Percentiles rank a stretch among this genome's conserved stretches.
Evolutionary conservation across 2,113 vertebrate genomes (phyloP).

Genomic region (Lycaon pictus): DNA sequence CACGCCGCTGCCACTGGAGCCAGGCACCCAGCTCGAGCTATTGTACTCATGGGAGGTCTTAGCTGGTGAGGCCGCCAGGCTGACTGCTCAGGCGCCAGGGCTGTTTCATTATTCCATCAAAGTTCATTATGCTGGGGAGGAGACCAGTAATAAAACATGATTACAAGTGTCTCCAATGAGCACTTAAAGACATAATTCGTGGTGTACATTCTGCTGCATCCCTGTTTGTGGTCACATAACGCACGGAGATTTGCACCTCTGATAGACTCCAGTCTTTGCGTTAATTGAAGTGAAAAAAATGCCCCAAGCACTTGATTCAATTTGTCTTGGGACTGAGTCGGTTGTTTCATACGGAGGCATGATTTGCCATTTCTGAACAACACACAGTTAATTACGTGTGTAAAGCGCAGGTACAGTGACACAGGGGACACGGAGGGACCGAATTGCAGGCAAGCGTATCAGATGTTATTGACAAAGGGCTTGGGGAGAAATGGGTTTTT

Average conservation of each 20-base stretch:
- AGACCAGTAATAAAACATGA: conserved; percentile 88
- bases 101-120: conserved; percentile 89
- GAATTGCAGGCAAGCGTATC: conserved; percentile 25
- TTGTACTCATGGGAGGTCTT: conserved; percentile 89
- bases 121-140: conserved; percentile 88
- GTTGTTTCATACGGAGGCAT: conserved; percentile 74
- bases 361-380: conserved; percentile 80
- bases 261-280: conserved; percentile 77
- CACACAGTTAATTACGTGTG: conserved; percentile 79
- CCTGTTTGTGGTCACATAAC: conserved; percentile 84
- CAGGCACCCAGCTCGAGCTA: conserved; percentile 69
- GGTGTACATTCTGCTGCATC: conserved; percentile 84
- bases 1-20: conserved; percentile 76
- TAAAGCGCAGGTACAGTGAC: conserved; percentile 61
- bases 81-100: conserved; percentile 87
- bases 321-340: conserved; percentile 81
- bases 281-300: conserved; percentile 79
- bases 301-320: conserved; percentile 78
- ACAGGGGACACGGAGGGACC: neutral
- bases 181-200: conserved; percentile 87
- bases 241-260: conserved; percentile 83
- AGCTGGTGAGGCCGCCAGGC: conserved; percentile 83
- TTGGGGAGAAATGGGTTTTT: neutral
- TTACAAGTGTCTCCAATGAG: conserved; percentile 87
- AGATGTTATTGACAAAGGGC: conserved; percentile 49